A percentile compares a stretch with the other conserved stretches of the same genome.
These are phyloP conservation scores for Amorpha juglandis DNA, from an alignment of 2,888 invertebrate genomes.

Conservation along the genomic window DNA sequence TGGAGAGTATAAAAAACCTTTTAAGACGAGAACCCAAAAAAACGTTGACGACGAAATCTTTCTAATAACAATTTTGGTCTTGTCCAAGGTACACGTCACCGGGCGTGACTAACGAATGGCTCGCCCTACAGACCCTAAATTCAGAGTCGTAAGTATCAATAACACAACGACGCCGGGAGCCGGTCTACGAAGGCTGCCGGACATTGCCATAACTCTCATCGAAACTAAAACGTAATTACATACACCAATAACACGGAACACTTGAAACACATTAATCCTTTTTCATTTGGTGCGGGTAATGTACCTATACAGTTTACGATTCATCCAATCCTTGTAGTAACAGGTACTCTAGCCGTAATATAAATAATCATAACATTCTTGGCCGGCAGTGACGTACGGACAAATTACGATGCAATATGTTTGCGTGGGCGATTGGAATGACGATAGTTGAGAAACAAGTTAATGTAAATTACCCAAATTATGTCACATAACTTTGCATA, in stretches of 20 bases:
- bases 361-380: slow-evolving; percentile 58
- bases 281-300: slow-evolving; percentile 74
- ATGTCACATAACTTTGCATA: slow-evolving; percentile 36
- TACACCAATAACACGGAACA: slow-evolving; percentile 75
- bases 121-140: slow-evolving; percentile 84
- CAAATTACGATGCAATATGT: slow-evolving; percentile 51
- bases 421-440: slow-evolving; percentile 59
- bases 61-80: slow-evolving; percentile 84
- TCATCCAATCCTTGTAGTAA: slow-evolving; percentile 15
- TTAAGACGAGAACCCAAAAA: slow-evolving; percentile 71
- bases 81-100: slow-evolving; percentile 85
- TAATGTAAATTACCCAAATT: slow-evolving; percentile 47
- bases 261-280: slow-evolving; percentile 77
- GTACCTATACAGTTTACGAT: slow-evolving; percentile 38
- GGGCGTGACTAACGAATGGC: slow-evolving; percentile 84
- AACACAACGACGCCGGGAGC: slow-evolving; percentile 58
- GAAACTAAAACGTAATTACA: slow-evolving; percentile 79
- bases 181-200: slow-evolving; percentile 71
- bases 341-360: slow-evolving; percentile 58
- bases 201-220: slow-evolving; percentile 79
- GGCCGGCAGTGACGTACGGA: slow-evolving; percentile 53
- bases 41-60: slow-evolving; percentile 68
- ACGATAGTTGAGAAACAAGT: slow-evolving; percentile 54
- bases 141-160: slow-evolving; percentile 83
- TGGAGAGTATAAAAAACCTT: slow-evolving; percentile 58